phyloP scores from a whole-genome alignment of 2,797 vertebrate species.

The Octomys mimax region DNA sequence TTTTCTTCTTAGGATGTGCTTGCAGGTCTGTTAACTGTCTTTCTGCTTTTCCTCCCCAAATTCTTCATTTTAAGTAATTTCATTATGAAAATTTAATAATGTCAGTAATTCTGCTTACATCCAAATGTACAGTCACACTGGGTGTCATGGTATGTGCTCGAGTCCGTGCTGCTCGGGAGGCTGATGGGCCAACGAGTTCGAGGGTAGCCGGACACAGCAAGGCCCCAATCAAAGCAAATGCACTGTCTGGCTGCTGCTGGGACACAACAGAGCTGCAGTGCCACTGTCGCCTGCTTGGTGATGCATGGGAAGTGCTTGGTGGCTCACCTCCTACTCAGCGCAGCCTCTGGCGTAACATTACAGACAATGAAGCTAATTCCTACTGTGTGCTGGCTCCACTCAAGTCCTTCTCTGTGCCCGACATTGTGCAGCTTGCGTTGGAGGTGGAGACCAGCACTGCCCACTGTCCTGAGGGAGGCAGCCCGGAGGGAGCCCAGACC shows the following conservation, averaged over 20 bases:
- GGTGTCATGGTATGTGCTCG: no score
- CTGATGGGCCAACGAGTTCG: background rate
- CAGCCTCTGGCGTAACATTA: background rate
- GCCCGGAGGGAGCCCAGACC: background rate
- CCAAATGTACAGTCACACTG: background rate
- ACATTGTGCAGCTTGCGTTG: background rate
- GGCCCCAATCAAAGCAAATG: background rate
- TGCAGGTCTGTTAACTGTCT: background rate
- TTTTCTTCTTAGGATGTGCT: background rate
- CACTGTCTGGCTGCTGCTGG: background rate
- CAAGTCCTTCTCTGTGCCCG: background rate
- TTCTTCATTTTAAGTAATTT: slow-evolving; percentile 7
- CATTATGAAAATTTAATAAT: slow-evolving; percentile 55
- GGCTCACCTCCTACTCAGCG: background rate
- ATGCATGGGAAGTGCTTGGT: background rate
- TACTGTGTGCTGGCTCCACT: background rate
- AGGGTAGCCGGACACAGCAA: background rate
- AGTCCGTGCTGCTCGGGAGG: background rate
- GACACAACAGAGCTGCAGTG: background rate
- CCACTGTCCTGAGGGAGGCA: background rate
- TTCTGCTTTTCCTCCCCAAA: background rate
- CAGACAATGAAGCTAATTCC: background rate
- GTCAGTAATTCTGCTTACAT: background rate
- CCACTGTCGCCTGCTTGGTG: background rate
- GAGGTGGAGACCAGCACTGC: background rate